Conservation (phyloP, 2,113 vertebrate species). For the Chelonoidis abingdonii region DNA sequence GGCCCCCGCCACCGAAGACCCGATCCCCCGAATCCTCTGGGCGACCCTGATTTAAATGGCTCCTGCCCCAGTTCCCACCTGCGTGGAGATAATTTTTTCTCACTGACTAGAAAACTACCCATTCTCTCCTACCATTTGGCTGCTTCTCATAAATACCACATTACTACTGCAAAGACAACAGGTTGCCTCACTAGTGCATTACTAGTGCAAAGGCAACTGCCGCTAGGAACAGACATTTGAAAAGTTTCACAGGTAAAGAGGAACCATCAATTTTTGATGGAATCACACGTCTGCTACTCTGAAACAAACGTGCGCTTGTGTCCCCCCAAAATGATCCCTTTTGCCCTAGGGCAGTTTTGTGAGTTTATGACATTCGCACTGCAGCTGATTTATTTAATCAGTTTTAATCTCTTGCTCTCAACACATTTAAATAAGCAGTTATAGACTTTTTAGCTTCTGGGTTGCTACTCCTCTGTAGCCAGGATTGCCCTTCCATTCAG, state of each 20-base stretch:
- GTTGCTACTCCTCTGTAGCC: not conserved
- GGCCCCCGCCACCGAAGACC: too few species aligned
- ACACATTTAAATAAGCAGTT: not conserved
- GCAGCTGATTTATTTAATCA: too few species aligned
- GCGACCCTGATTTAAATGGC: not conserved
- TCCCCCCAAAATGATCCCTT: not conserved
- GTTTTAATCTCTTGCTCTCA: not conserved
- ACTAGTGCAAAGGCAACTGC: not conserved
- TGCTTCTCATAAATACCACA: not conserved
- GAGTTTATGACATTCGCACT: not conserved
- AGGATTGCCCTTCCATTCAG: not conserved
- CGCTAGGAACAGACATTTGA: not conserved
- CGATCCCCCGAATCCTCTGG: too few species aligned
- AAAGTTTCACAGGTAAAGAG: not conserved
- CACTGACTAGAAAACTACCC: not conserved
- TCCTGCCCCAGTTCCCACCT: not conserved
- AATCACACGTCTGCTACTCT: not conserved
- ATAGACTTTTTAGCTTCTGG: too few species aligned
- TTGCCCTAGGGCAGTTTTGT: not conserved
- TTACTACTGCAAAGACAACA: not conserved
- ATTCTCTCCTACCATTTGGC: not conserved
- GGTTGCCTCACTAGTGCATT: not conserved
- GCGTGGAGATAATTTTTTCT: not conserved
- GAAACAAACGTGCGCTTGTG: not conserved
- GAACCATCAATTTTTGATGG: not conserved